Base-by-base conservation (phyloP, 2,113 vertebrate species). In the Sinocyclocheilus grahami region DNA sequence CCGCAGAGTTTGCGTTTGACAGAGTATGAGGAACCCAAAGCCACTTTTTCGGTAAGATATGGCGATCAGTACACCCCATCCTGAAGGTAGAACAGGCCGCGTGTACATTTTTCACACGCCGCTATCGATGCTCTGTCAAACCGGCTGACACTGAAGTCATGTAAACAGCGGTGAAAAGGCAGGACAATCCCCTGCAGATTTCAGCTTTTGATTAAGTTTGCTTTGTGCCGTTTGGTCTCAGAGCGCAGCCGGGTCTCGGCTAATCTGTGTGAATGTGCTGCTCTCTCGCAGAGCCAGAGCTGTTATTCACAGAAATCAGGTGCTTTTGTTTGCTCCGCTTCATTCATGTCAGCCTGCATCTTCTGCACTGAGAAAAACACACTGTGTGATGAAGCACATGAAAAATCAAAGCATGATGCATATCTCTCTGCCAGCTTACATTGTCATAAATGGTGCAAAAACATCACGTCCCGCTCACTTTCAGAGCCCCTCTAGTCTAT, bases 21-120 rank as follows among this genome's bases (percentile, higher is more conserved):
- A 22, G 4, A 37, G 39, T 37, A 42, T n/a, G 4, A 42, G 71
- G 72, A 30, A n/a, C 27, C 5, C 4, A 37, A 60, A 78, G 30
- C 8, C 76, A 33, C 76, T 55, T 78, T 46, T 27, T 69, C 20
- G 37, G 20, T n/a, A 24, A 16, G 48, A 27, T 9, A 53, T 20
- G 76, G 67, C 42, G 62, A 86, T 87, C 79, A 72, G 71, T 89
- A 42, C 4, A 65, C 20, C 67, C 20, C 39, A 76, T 80, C 42
- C 16, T 20, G 33, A 48, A 78, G 62, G 65, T 71, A 60, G 6
- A 81, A 39, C 11, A 39, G 76, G 46, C 55, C 48, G 1, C 3
- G 24, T 33, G 51, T 78, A 22, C 18, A 12, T 78, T 60, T 78
- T 60, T 78, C 18, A 58, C 51, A 58, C 5, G 37, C 37, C 37